A percentile compares a stretch with the other conserved stretches of the same genome.
Conservation (phyloP, 1,140 invertebrate species). For the Calephelis virginiensis region DNA sequence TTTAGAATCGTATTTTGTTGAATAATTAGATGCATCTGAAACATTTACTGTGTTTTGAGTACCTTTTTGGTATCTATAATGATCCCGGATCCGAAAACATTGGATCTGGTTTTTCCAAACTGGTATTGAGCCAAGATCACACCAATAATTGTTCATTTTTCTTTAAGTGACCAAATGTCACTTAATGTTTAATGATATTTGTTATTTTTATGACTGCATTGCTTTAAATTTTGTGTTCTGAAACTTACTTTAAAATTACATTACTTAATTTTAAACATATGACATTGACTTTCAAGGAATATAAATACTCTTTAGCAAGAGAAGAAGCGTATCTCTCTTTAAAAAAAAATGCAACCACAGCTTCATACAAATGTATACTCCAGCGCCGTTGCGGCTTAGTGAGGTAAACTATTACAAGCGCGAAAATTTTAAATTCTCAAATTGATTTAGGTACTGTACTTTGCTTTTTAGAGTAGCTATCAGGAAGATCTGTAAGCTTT, state of each 20-base stretch:
- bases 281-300: too few species aligned
- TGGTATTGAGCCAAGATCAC: slow-evolving; percentile 1
- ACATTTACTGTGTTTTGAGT: not conserved
- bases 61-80: not conserved
- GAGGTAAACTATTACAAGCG: too few species aligned
- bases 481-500: too few species aligned
- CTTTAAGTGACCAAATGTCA: not conserved
- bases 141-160: slow-evolving; percentile 10
- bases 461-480: too few species aligned
- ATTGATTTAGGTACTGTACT: too few species aligned
- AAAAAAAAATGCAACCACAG: too few species aligned
- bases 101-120: slow-evolving; percentile 9
- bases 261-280: too few species aligned
- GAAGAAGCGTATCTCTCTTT: too few species aligned
- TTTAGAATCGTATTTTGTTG: not conserved
- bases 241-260: not conserved
- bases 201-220: not conserved
- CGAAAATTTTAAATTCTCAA: too few species aligned
- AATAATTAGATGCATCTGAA: not conserved
- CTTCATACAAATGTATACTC: too few species aligned
- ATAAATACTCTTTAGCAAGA: too few species aligned
- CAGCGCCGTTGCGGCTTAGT: too few species aligned
- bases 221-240: not conserved
- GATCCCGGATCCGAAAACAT: not conserved
- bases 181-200: not conserved